Evolutionary conservation across 2,797 vertebrate species (phyloP).

Genomic region (Falco novaeseelandiae): DNA sequence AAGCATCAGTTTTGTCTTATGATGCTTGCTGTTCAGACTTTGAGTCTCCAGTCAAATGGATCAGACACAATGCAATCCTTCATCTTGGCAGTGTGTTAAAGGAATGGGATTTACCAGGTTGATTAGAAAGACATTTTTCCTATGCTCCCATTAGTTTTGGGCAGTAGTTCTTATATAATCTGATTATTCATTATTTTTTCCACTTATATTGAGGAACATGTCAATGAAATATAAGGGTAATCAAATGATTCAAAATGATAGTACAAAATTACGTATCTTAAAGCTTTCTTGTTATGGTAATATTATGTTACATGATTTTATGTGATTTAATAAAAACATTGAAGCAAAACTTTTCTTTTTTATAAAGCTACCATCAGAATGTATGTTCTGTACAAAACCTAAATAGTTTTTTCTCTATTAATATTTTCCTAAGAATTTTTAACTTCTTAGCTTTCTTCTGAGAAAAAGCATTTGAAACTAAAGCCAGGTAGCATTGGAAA

Average conservation of each 20-base stretch:
- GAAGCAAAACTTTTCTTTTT: not conserved
- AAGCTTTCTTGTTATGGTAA: not conserved
- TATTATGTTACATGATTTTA: not conserved
- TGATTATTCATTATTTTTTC: not conserved
- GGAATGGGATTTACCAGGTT: not conserved
- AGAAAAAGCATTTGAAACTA: not conserved
- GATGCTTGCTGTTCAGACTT: not conserved
- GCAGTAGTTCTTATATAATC: not conserved
- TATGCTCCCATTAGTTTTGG: not conserved
- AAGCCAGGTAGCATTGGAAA: not conserved
- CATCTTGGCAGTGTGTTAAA: not conserved
- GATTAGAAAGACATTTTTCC: not conserved
- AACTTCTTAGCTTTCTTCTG: not conserved
- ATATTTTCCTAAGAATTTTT: not conserved
- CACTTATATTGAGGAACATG: not conserved
- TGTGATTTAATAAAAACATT: not conserved
- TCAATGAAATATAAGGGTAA: not conserved
- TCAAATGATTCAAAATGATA: not conserved
- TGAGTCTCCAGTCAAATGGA: not conserved
- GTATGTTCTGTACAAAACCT: not conserved
- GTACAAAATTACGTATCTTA: not conserved
- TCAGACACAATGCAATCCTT: not conserved
- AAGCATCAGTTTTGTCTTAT: not conserved
- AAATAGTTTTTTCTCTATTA: not conserved
- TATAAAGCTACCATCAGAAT: not conserved